Conservation (phyloP, 2,113 vertebrate species). For the Leuciscus idus region DNA sequence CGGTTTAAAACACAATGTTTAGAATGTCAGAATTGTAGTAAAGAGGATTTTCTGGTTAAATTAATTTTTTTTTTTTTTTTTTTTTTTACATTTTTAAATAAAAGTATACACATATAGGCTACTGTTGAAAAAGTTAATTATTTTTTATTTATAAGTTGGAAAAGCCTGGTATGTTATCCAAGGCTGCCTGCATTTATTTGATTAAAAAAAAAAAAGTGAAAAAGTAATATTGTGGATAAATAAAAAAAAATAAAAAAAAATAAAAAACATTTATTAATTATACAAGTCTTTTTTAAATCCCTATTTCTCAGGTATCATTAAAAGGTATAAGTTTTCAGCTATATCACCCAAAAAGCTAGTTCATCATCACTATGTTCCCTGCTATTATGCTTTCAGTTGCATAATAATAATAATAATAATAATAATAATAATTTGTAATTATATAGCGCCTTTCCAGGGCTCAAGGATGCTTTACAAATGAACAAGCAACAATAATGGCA, state of each 20-base stretch:
- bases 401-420: background rate
- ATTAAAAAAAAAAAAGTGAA: background rate
- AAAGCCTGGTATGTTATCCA: background rate
- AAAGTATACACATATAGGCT: background rate
- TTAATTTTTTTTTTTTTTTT: background rate
- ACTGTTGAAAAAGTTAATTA: background rate
- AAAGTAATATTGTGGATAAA: background rate
- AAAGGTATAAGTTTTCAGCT: background rate
- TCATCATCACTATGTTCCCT: background rate
- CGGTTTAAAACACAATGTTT: background rate
- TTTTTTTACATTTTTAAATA: background rate
- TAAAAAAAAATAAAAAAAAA: background rate
- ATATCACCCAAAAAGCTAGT: background rate
- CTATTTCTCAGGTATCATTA: background rate
- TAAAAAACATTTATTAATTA: background rate
- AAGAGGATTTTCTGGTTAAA: background rate
- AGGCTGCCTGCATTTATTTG: background rate
- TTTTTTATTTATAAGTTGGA: background rate
- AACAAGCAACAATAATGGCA: too few relatives aligned
- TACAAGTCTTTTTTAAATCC: background rate
- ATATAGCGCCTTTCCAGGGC: too few relatives aligned
- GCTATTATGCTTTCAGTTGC: background rate
- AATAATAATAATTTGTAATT: too few relatives aligned
- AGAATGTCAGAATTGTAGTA: background rate
- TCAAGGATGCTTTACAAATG: too few relatives aligned